Evolutionary conservation across 2,888 invertebrate genomes (phyloP), one percentile per base, ranked within the genome.

Genomic region (Embidobia sp.): DNA sequence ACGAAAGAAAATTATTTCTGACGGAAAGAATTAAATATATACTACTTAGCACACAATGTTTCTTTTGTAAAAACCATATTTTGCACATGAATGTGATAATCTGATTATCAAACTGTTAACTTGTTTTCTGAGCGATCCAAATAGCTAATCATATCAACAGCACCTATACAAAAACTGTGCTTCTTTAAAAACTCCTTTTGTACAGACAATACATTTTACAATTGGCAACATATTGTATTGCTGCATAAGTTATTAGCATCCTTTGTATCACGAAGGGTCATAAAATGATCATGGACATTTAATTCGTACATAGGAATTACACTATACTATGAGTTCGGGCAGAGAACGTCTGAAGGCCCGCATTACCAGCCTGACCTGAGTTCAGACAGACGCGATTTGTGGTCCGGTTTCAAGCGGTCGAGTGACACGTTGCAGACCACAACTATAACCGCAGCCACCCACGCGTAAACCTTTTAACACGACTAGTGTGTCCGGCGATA

Each of bases 361-460:
- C 63, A 73, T 75, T 66, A 67, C 70, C 76, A 70, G 77, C 78
- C 79, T 78, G 79, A 78, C 78, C 77, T 44, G 78, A 57, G 79
- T 70, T 77, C 75, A 75, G 79, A 77, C 78, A 77, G 69, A n/a
- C 78, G 78, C 77, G 78, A 80, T 82, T 82, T 80, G 81, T 83
- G 82, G 79, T 80, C 79, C 80, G 79, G 82, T 80, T 80, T 80
- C 55, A 51, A 78, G 72, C 75, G 78, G 69, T 77, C 83, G 79
- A 85, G 79, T 83, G 83, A 85, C 81, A 82, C 81, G 81, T 74
- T 63, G 77, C 83, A 83, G 85, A 84, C 83, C 83, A 77, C 79
- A 80, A 72, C 74, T 74, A 77, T 69, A 78, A 80, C 80, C 81
- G 42, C 79, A 72, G 66, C 75, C 80, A 83, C 82, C 81, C 81